These are phyloP conservation scores for Mesodorylaimus sp. DNA, from an alignment of 2,888 invertebrate species.

Conservation along the genomic window DNA sequence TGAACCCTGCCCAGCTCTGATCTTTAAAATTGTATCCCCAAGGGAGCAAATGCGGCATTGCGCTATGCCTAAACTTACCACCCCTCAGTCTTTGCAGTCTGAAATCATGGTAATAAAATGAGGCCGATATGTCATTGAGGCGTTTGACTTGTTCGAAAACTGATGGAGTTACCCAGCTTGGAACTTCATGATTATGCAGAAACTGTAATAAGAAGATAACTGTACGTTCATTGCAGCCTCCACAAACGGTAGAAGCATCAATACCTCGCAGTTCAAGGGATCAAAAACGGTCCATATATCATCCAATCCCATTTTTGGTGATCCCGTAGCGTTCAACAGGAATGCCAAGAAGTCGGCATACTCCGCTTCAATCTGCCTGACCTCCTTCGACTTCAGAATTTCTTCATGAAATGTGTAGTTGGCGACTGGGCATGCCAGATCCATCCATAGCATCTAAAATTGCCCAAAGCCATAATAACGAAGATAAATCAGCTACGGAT, in stretches of 20 bases:
- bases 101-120: conserved; percentile 18
- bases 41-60: too few species aligned
- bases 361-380: conserved; percentile 13
- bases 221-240: not conserved
- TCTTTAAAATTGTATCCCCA: too few species aligned
- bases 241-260: conserved; percentile 1
- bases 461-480: too few species aligned
- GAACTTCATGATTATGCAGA: conserved; percentile 12
- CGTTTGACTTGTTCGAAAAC: conserved; percentile 15
- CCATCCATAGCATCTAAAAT: conserved; percentile 44
- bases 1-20: too few species aligned
- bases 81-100: conserved; percentile 19
- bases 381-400: not conserved
- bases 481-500: too few species aligned
- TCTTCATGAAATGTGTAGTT: conserved; percentile 39
- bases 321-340: conserved; percentile 17
- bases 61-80: too few species aligned
- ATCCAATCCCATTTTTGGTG: conserved; percentile 15
- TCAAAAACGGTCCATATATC: conserved; percentile 22
- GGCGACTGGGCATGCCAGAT: conserved; percentile 49
- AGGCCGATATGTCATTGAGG: conserved; percentile 19
- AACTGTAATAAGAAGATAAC: not conserved
- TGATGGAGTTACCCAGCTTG: conserved; percentile 21
- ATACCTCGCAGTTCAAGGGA: conserved; percentile 20
- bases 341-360: conserved; percentile 16